These are phyloP conservation scores for Alligator mississippiensis DNA, from an alignment of 2,113 vertebrate species.

Conservation along the genomic window DNA sequence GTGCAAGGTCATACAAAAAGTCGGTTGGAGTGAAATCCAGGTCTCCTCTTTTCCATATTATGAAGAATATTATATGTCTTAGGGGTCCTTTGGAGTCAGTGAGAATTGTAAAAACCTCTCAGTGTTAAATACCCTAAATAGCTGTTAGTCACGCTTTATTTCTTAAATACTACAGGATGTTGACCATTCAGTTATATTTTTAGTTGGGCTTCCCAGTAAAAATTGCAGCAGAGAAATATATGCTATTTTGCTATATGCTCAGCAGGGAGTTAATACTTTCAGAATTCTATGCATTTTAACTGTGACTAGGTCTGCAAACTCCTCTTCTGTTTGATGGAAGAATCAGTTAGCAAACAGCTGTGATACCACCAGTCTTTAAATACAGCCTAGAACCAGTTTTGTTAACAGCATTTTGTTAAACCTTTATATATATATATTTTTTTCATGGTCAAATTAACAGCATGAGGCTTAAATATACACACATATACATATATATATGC, in stretches of 20 bases:
- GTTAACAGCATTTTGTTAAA: neutral
- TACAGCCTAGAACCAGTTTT: neutral
- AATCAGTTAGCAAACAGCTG: neutral
- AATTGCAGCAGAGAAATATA: neutral
- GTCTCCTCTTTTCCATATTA: neutral
- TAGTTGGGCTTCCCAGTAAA: neutral
- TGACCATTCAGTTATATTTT: neutral
- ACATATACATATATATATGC: too few species aligned
- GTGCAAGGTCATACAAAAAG: neutral
- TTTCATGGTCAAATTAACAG: too few species aligned
- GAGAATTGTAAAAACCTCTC: fast-evolving
- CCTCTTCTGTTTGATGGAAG: neutral
- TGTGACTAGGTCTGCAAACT: neutral
- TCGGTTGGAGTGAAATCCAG: neutral
- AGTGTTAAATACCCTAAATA: neutral
- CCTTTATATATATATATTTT: neutral
- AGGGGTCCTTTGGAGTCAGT: neutral
- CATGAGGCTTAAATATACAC: too few species aligned
- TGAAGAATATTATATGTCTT: too few species aligned
- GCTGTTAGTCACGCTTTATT: neutral
- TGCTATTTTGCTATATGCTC: neutral
- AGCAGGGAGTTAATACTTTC: neutral
- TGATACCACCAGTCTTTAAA: neutral
- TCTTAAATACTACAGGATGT: neutral
- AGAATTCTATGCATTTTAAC: neutral